phyloP scores from a whole-genome alignment of 2,888 invertebrate species.

The Apeira syringaria region DNA sequence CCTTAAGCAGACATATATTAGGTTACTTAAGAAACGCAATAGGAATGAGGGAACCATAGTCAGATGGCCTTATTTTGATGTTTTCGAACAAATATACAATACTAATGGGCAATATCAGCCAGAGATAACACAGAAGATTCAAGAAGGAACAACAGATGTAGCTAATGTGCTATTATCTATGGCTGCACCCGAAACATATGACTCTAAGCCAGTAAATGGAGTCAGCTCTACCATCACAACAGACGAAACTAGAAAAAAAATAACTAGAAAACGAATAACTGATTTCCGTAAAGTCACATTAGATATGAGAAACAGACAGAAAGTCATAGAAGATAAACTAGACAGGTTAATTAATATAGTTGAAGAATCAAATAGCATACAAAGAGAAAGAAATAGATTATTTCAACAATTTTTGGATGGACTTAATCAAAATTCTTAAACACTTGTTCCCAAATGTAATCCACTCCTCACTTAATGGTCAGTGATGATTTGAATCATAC shows the following conservation, averaged over 20 bases:
- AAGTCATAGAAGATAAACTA: constrained; percentile 69
- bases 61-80: constrained; percentile 73
- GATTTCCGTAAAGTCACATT: constrained; percentile 67
- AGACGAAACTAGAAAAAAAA: constrained; percentile 55
- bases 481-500: too few species aligned
- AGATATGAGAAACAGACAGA: constrained; percentile 71
- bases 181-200: constrained; percentile 47
- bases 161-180: constrained; percentile 65
- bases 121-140: constrained; percentile 66
- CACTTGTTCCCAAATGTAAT: too few species aligned
- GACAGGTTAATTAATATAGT: constrained; percentile 74
- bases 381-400: constrained; percentile 66
- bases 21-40: constrained; percentile 66
- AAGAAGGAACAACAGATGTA: constrained; percentile 58
- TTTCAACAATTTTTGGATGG: constrained; percentile 70
- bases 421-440: constrained; percentile 47
- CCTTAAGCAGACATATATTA: constrained; percentile 70
- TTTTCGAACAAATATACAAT: constrained; percentile 70
- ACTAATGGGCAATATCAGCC: constrained; percentile 68
- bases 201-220: constrained; percentile 45
- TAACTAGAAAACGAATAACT: constrained; percentile 55
- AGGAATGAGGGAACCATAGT: constrained; percentile 53
- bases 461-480: too few species aligned
- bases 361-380: constrained; percentile 74
- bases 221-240: constrained; percentile 50